Conservation (phyloP, 2,888 invertebrate species). For the Brachypterus glaber region DNA sequence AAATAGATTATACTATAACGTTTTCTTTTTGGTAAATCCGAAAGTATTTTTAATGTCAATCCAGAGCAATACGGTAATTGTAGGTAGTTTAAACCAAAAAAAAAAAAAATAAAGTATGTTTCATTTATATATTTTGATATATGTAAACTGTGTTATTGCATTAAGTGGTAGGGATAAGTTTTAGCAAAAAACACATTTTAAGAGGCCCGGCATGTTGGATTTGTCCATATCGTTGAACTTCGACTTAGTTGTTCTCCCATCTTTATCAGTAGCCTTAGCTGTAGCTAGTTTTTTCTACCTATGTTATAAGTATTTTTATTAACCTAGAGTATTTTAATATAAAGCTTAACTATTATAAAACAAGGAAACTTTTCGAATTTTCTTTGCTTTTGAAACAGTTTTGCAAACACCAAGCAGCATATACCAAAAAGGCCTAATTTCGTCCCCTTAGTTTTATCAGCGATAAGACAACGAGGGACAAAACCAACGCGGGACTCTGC, state of each 20-base stretch:
- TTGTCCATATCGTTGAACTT: no score
- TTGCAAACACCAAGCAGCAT: background rate
- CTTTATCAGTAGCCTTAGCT: no score
- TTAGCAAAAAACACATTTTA: slow-evolving; percentile 23
- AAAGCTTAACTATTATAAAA: no score
- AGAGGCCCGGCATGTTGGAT: background rate
- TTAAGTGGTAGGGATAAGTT: slow-evolving; percentile 36
- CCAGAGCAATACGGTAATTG: slow-evolving; percentile 43
- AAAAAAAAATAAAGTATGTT: slow-evolving; percentile 25
- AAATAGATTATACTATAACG: slow-evolving; percentile 8
- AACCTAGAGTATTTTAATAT: no score
- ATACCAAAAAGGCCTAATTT: slow-evolving; percentile 4
- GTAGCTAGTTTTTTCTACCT: background rate
- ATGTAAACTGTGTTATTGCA: slow-evolving; percentile 40
- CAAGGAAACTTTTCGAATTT: no score
- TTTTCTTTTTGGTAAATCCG: slow-evolving; percentile 32
- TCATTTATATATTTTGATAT: slow-evolving; percentile 42
- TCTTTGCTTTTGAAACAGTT: no score
- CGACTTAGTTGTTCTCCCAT: no score
- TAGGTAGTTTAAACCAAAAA: slow-evolving; percentile 38
- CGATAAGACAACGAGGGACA: background rate
- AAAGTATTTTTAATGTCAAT: slow-evolving; percentile 41
- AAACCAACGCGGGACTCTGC: background rate
- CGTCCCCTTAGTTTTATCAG: background rate
- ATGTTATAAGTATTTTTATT: background rate